A percentile compares a stretch with the other conserved stretches of the same genome.
phyloP scores from a whole-genome alignment of 2,113 vertebrate genomes.

The Triplophysa siluroides region DNA sequence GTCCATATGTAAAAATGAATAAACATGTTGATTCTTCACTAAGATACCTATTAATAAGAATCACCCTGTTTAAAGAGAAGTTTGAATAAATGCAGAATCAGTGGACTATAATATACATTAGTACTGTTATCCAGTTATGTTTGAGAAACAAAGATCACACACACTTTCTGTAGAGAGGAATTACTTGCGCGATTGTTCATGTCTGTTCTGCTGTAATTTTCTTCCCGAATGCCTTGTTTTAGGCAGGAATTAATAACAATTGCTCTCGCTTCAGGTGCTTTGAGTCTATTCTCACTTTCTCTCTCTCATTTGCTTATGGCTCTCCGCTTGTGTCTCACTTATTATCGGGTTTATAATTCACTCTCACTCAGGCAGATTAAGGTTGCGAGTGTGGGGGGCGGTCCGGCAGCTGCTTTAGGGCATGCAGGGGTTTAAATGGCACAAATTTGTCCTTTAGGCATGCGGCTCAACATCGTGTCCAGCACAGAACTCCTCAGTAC shows the following conservation, averaged over 20 bases:
- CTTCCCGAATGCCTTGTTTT: conserved; percentile 85
- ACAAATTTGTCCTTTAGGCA: conserved; percentile 92
- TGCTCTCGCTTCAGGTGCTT: conserved; percentile 88
- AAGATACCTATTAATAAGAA: no score
- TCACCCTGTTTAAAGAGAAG: conserved; percentile 56
- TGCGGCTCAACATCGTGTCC: conserved; percentile 98
- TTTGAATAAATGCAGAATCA: conserved; percentile 56
- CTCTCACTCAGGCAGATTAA: conserved; percentile 98
- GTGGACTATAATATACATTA: conserved; percentile 42
- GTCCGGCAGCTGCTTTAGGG: conserved; percentile 87
- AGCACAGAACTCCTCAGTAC: conserved; percentile 97
- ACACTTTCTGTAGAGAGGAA: conserved; percentile 69
- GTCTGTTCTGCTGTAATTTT: conserved; percentile 77
- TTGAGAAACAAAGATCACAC: conserved; percentile 52
- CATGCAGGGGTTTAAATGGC: conserved; percentile 90
- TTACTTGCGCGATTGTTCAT: conserved; percentile 74
- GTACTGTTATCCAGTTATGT: conserved; percentile 61
- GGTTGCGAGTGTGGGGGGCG: conserved; percentile 92
- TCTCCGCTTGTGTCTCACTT: conserved; percentile 74
- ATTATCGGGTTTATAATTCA: conserved; percentile 99
- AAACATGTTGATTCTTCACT: no score
- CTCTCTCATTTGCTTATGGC: conserved; percentile 61
- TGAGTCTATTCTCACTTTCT: conserved; percentile 69
- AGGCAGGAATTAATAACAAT: conserved; percentile 94
- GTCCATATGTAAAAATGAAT: no score